phyloP scores from a whole-genome alignment of 1,140 invertebrate species.

The Penaeus indicus region DNA sequence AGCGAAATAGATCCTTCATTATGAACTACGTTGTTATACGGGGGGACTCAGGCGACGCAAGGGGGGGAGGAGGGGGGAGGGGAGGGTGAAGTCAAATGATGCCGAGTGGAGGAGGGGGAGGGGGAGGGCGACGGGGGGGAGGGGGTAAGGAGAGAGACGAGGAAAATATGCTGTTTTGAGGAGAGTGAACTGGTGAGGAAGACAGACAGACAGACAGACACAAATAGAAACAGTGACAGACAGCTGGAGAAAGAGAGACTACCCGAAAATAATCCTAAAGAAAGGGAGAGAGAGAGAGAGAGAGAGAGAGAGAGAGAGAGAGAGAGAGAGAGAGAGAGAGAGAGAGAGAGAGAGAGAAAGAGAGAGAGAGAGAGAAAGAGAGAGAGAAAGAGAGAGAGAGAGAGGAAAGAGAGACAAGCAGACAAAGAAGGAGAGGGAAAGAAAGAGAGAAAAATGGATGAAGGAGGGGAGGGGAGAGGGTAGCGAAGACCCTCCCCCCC shows the following conservation, averaged over 20 bases:
- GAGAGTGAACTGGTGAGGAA: too few species aligned
- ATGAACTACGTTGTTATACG: background rate
- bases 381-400: too few species aligned
- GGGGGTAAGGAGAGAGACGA: background rate
- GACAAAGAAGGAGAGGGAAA: too few species aligned
- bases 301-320: slow-evolving; percentile 31
- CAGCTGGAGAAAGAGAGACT: background rate
- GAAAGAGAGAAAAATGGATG: too few species aligned
- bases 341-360: background rate
- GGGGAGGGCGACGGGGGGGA: background rate
- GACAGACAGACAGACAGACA: too few species aligned
- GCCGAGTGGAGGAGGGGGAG: background rate
- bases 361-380: background rate
- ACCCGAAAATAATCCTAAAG: too few species aligned
- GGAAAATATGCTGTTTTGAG: too few species aligned
- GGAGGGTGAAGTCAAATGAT: slow-evolving; percentile 18
- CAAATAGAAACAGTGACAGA: too few species aligned
- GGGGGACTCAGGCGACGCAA: background rate
- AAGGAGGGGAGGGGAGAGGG: too few species aligned
- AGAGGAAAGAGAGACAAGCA: too few species aligned
- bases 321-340: background rate
- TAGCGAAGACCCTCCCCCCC: too few species aligned
- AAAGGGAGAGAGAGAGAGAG: background rate
- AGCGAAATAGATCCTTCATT: background rate
- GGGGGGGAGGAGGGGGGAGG: slow-evolving; percentile 14